Evolutionary conservation across 2,888 invertebrate genomes (phyloP), one percentile per base, ranked within the genome.

Genomic region (Onchidella celtica): DNA sequence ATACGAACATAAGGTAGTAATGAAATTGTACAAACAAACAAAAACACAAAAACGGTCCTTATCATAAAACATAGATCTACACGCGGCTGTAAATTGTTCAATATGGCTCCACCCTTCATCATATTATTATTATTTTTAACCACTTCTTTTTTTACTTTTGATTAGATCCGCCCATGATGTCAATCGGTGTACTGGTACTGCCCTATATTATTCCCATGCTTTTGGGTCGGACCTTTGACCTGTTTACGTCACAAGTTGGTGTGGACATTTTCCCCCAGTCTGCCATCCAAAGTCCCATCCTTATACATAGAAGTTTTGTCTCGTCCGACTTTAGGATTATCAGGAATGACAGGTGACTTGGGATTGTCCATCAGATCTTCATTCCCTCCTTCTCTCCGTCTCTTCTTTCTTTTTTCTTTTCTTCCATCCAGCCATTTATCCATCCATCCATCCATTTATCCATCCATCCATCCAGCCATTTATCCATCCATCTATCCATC

Each of bases 151-250:
- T 47, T 47, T 47, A 6, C 17, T 47, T 17, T 17, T 47, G 47
- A 17, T 47, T 47, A 17, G 6, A 17, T 47, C 47, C 47, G 55
- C 47, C 55, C 47, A 72, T 55, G 55, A 72, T 72, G 72, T 55
- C 72, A 17, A 32, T 55, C n/a, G 72, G 72, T 14, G 72, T 72
- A 3, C n/a, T 72, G 14, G 55, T 72, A 17, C 72, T 72, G 27
- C 82, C 82, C 9, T 82, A 82, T 63, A 77, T 82, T 66, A 82
- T 82, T 47, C 82, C 82, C 77, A 82, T 82, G 82, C 68, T 82
- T 34, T 72, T 82, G 77, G 82, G 82, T 1, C 36, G 82, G 14
- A 82, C 82, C 27, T 82, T 82, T 61, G 82, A 82, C 77, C 38
- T 82, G n/a, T 82, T 77, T 65, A 82, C 40, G 55, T 77, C 82